Percentiles rank a stretch among this genome's conserved stretches.
phyloP scores from a whole-genome alignment of 2,888 invertebrate species.

The Steromphala cineraria region DNA sequence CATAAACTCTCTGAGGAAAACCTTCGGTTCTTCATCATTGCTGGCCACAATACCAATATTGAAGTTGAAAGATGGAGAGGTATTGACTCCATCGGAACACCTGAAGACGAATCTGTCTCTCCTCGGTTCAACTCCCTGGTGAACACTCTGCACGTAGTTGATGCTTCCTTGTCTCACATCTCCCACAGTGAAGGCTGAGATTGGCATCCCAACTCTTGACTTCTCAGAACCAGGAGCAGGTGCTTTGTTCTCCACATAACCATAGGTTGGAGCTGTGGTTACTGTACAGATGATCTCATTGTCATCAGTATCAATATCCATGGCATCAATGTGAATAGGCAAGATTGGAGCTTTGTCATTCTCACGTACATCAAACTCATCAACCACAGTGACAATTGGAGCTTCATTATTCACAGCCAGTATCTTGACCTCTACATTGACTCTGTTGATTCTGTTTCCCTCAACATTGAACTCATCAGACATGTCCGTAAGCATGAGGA shows the following conservation, averaged over 20 bases:
- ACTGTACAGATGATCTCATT: conserved; percentile 70
- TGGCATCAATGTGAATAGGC: conserved; percentile 60
- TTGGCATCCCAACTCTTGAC: conserved; percentile 64
- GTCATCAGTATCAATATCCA: conserved; percentile 70
- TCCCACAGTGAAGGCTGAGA: conserved; percentile 69
- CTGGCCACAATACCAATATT: conserved; percentile 67
- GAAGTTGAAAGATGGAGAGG: conserved; percentile 61
- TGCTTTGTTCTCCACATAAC: conserved; percentile 73
- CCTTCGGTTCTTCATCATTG: conserved; percentile 74
- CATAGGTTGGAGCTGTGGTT: conserved; percentile 66
- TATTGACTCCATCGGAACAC: conserved; percentile 74
- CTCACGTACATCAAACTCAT: conserved; percentile 66
- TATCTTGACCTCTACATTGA: conserved; percentile 65
- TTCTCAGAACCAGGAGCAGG: conserved; percentile 72
- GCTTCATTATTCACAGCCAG: conserved; percentile 70
- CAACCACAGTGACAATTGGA: conserved; percentile 63
- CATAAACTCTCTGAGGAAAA: conserved; percentile 71
- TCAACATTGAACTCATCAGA: conserved; percentile 60
- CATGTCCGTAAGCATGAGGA: conserved; percentile 64
- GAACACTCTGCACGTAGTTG: conserved; percentile 75
- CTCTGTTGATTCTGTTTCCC: conserved; percentile 59
- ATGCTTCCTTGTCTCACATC: conserved; percentile 66
- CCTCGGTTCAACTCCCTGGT: conserved; percentile 72
- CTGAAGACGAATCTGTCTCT: conserved; percentile 67
- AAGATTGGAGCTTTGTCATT: conserved; percentile 65